phyloP scores from a whole-genome alignment of 2,888 invertebrate species.

The Linnaemya tessellans region DNA sequence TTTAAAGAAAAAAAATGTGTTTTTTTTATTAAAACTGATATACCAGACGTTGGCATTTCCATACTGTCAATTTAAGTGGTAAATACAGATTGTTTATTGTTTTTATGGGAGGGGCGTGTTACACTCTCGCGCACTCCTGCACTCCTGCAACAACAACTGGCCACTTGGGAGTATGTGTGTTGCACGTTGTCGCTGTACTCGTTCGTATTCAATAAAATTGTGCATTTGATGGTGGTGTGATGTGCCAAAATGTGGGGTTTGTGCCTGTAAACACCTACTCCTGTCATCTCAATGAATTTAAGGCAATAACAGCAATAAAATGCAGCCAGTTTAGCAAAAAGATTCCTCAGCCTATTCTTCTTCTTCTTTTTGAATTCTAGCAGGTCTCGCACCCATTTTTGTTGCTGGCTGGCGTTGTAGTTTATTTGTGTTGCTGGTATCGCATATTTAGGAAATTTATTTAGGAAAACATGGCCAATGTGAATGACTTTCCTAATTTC shows the following conservation, averaged over 20 bases:
- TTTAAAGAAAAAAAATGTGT: slow-evolving; percentile 11
- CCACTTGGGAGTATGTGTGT: neutral
- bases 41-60: slow-evolving; percentile 63
- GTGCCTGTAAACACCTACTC: slow-evolving; percentile 68
- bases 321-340: slow-evolving; percentile 55
- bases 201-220: slow-evolving; percentile 57
- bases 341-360: slow-evolving; percentile 44
- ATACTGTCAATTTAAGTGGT: slow-evolving; percentile 72
- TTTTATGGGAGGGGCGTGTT: slow-evolving; percentile 70
- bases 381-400: slow-evolving; percentile 38
- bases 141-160: neutral
- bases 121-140: slow-evolving; percentile 25
- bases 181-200: neutral
- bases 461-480: slow-evolving; percentile 65
- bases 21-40: neutral
- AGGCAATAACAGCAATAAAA: slow-evolving; percentile 52
- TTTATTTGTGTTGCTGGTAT: slow-evolving; percentile 53
- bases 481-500: slow-evolving; percentile 69
- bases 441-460: slow-evolving; percentile 59
- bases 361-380: neutral
- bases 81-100: slow-evolving; percentile 69
- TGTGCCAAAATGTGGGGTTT: slow-evolving; percentile 60
- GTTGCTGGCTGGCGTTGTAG: neutral
- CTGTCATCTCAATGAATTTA: slow-evolving; percentile 64
- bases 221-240: slow-evolving; percentile 63